These are phyloP conservation scores for Tapirus indicus DNA, from an alignment of 2,797 vertebrate species.

Conservation along the genomic window DNA sequence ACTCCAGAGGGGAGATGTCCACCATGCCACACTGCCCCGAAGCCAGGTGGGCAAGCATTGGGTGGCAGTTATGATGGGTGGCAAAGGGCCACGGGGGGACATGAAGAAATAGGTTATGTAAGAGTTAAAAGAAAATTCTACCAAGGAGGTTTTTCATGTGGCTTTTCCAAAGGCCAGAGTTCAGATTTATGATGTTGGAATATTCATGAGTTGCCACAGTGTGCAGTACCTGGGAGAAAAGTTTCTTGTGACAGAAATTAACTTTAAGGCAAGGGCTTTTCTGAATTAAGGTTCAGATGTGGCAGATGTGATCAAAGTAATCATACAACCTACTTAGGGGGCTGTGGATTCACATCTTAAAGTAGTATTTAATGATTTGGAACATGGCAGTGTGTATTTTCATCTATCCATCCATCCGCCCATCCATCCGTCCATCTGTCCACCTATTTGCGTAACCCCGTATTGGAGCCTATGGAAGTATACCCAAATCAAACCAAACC, in stretches of 20 bases:
- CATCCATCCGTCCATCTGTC: background rate
- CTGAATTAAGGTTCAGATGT: constrained; percentile 57
- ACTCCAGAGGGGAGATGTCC: background rate
- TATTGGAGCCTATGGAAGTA: background rate
- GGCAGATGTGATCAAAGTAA: constrained; percentile 32
- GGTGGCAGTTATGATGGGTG: background rate
- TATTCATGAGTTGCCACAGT: constrained; percentile 76
- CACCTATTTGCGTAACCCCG: background rate
- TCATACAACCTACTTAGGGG: constrained; percentile 19
- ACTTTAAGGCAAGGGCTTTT: constrained; percentile 58
- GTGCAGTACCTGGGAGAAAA: constrained; percentile 33
- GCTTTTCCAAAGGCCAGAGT: constrained; percentile 68
- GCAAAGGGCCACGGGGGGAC: background rate
- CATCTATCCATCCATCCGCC: background rate
- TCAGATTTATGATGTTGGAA: constrained; percentile 66
- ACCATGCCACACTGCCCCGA: fast-evolving
- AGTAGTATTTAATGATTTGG: background rate
- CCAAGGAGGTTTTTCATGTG: constrained; percentile 64
- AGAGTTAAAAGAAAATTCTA: constrained; percentile 64
- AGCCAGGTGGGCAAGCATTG: background rate
- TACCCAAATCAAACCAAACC: background rate
- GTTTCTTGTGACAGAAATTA: constrained; percentile 45
- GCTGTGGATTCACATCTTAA: background rate
- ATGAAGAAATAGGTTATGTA: constrained; percentile 36
- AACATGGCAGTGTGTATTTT: background rate